Evolutionary conservation across 2,888 invertebrate genomes (phyloP).

Genomic region (Amitus sp.): DNA sequence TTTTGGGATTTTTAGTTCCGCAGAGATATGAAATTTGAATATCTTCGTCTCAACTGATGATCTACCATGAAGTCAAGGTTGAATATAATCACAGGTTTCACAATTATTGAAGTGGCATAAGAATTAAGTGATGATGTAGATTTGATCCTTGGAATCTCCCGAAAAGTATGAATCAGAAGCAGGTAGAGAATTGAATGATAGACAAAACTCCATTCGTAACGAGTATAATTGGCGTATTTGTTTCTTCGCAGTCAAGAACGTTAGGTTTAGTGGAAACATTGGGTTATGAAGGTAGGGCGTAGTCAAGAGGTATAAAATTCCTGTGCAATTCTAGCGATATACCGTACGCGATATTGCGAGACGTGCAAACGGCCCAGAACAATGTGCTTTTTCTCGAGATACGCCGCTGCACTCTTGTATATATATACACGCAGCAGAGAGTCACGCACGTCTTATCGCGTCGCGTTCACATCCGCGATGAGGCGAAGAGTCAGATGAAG

Average conservation of each 20-base stretch:
- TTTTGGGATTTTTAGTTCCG: too few species aligned
- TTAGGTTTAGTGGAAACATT: constrained; percentile 7
- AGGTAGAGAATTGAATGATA: too few species aligned
- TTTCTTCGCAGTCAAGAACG: neutral
- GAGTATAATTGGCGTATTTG: neutral
- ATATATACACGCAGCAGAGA: constrained; percentile 38
- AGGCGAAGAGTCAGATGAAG: constrained; percentile 39
- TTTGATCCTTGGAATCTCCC: too few species aligned
- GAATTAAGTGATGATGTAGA: too few species aligned
- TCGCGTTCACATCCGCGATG: constrained; percentile 58
- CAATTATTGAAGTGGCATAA: too few species aligned
- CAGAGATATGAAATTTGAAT: too few species aligned
- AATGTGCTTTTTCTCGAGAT: constrained; percentile 43
- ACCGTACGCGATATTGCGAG: constrained; percentile 47
- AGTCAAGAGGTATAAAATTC: constrained; percentile 49
- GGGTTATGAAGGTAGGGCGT: constrained; percentile 24
- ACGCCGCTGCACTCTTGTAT: constrained; percentile 29
- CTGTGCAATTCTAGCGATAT: constrained; percentile 50
- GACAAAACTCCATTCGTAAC: neutral
- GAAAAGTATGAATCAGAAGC: too few species aligned
- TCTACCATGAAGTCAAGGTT: too few species aligned
- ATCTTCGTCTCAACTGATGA: too few species aligned
- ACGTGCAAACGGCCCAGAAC: constrained; percentile 54
- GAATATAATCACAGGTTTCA: too few species aligned
- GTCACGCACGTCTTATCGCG: constrained; percentile 58